phyloP scores from a whole-genome alignment of 2,113 vertebrate species.

The Corythaeola cristata region DNA sequence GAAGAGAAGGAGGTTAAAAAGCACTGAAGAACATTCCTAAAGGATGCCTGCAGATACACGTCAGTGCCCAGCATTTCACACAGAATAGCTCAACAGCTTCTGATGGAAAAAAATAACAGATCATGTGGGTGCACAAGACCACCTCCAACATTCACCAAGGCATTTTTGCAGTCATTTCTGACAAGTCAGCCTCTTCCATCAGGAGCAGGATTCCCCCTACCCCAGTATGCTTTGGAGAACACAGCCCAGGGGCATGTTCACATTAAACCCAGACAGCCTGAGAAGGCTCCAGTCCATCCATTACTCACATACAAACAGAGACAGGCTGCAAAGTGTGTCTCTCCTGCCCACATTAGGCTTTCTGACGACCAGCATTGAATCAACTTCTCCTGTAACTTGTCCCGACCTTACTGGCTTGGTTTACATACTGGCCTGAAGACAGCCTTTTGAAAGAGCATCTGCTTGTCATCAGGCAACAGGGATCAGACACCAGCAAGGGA shows the following conservation, averaged over 20 bases:
- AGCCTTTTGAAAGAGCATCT: background rate
- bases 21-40: background rate
- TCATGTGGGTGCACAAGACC: background rate
- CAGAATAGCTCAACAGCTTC: background rate
- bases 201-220: background rate
- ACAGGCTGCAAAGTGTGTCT: background rate
- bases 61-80: background rate
- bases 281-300: background rate
- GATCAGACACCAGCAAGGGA: background rate
- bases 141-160: background rate
- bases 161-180: background rate
- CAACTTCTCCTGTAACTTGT: background rate
- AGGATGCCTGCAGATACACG: background rate
- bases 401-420: background rate
- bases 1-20: conserved; percentile 38
- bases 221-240: background rate
- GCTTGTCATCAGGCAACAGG: background rate
- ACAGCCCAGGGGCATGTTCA: background rate
- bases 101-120: background rate
- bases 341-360: background rate
- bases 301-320: background rate
- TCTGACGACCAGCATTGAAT: background rate
- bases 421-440: background rate
- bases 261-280: background rate
- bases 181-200: background rate